A percentile compares a stretch with the other conserved stretches of the same genome.
Conservation (phyloP, 2,888 invertebrate genomes). For the Acleris cristana region DNA sequence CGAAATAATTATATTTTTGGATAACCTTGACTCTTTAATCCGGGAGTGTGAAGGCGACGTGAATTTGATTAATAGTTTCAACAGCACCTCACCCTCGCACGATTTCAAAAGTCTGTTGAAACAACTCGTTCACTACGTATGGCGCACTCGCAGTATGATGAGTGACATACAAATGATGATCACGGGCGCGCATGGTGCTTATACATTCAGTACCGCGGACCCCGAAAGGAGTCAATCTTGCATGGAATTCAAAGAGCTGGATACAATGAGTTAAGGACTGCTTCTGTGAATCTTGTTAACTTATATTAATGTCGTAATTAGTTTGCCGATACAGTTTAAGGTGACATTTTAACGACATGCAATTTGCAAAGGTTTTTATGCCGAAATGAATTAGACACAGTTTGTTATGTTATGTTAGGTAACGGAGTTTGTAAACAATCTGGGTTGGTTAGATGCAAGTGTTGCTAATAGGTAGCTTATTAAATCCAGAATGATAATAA, state of each 20-base stretch:
- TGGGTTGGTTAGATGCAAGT: background rate
- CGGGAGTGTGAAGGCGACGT: slow-evolving; percentile 16
- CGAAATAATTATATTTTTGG: background rate
- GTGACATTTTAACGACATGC: slow-evolving; percentile 20
- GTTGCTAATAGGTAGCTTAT: background rate
- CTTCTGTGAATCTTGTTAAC: slow-evolving; percentile 35
- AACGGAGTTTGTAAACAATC: slow-evolving; percentile 17
- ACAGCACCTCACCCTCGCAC: slow-evolving; percentile 25
- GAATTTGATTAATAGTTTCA: slow-evolving; percentile 28
- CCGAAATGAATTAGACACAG: slow-evolving; percentile 18
- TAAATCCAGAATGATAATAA: background rate
- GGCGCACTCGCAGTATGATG: no score
- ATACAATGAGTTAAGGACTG: slow-evolving; percentile 22
- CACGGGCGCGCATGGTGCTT: no score
- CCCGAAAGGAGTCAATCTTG: no score
- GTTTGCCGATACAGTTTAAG: slow-evolving; percentile 9
- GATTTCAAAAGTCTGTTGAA: slow-evolving; percentile 32
- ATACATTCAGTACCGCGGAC: no score
- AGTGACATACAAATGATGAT: no score
- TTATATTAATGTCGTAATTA: slow-evolving; percentile 34
- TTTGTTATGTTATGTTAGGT: slow-evolving; percentile 12
- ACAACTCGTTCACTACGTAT: slow-evolving; percentile 2
- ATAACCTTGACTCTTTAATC: slow-evolving; percentile 10
- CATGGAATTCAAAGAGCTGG: no score
- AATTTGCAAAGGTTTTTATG: slow-evolving; percentile 26